These are phyloP conservation scores for Margarornis squamiger DNA, from an alignment of 2,797 vertebrate genomes.

Conservation along the genomic window DNA sequence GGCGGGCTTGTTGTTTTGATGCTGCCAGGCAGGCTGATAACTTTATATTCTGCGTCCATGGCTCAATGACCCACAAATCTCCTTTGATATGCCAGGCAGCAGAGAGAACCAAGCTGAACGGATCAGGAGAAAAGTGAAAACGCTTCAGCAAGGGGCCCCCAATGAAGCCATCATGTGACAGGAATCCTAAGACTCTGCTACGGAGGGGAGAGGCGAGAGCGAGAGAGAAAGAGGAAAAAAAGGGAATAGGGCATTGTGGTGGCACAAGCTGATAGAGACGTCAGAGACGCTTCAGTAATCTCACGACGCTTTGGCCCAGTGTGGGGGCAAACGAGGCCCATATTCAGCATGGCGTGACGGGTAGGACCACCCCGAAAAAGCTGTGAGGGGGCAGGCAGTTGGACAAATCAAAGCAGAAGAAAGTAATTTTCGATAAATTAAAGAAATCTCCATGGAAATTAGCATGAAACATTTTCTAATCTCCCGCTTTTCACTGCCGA, in stretches of 20 bases:
- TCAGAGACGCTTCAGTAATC: slow-evolving; percentile 92
- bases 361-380: slow-evolving; percentile 90
- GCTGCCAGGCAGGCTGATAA: slow-evolving; percentile 89
- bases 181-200: slow-evolving; percentile 80
- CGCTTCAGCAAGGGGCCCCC: slow-evolving; percentile 75
- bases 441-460: slow-evolving; percentile 99
- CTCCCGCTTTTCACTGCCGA: slow-evolving; percentile 92
- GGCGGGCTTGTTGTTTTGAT: slow-evolving; percentile 68
- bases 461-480: slow-evolving; percentile 99
- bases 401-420: slow-evolving; percentile 88
- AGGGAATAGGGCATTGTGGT: slow-evolving; percentile 80
- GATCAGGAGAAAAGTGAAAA: slow-evolving; percentile 81
- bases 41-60: slow-evolving; percentile 91
- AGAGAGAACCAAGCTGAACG: slow-evolving; percentile 86
- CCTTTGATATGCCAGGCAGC: slow-evolving; percentile 97
- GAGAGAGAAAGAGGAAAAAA: slow-evolving; percentile 46
- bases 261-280: slow-evolving; percentile 92
- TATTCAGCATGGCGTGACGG: slow-evolving; percentile 86
- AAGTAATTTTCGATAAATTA: slow-evolving; percentile 96
- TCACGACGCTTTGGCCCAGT: slow-evolving; percentile 87
- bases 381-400: slow-evolving; percentile 78
- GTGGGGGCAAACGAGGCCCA: slow-evolving; percentile 85
- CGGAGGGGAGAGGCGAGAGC: slow-evolving; percentile 53
- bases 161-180: slow-evolving; percentile 98
- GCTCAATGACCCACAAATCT: slow-evolving; percentile 96